Conservation (phyloP, 2,888 invertebrate genomes). For the Diarsia dahlii region DNA sequence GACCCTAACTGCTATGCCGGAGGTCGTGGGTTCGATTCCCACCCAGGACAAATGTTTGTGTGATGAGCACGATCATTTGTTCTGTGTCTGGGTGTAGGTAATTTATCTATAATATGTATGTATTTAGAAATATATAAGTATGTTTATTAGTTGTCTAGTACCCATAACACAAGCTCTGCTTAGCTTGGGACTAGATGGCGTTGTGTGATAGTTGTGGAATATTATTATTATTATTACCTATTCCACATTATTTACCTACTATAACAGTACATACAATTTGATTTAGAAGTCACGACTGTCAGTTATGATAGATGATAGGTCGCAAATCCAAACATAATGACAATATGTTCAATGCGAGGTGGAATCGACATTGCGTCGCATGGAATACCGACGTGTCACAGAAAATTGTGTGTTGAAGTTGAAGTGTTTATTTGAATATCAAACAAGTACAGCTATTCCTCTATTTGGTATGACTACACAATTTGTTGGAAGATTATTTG, state of each 20-base stretch:
- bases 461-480: conserved; percentile 6
- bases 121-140: too few relatives aligned
- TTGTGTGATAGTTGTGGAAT: too few relatives aligned
- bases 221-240: too few relatives aligned
- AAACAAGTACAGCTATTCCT: conserved; percentile 19
- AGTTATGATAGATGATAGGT: conserved; percentile 15
- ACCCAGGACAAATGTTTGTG: too few relatives aligned
- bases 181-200: too few relatives aligned
- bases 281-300: conserved; percentile 26
- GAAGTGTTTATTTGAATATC: conserved; percentile 46
- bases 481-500: conserved; percentile 24
- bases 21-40: too few relatives aligned
- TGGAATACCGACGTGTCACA: conserved; percentile 19
- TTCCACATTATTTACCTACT: neutral
- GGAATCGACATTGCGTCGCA: conserved; percentile 13
- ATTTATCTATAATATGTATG: too few relatives aligned
- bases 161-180: too few relatives aligned
- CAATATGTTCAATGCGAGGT: conserved; percentile 32
- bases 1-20: too few relatives aligned
- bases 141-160: too few relatives aligned
- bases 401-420: conserved; percentile 30
- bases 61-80: too few relatives aligned
- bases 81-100: too few relatives aligned
- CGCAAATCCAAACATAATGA: conserved; percentile 37
- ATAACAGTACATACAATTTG: neutral